Evolutionary conservation across 1,140 invertebrate species (phyloP).

Genomic region (Ditylenchus dipsaci): DNA sequence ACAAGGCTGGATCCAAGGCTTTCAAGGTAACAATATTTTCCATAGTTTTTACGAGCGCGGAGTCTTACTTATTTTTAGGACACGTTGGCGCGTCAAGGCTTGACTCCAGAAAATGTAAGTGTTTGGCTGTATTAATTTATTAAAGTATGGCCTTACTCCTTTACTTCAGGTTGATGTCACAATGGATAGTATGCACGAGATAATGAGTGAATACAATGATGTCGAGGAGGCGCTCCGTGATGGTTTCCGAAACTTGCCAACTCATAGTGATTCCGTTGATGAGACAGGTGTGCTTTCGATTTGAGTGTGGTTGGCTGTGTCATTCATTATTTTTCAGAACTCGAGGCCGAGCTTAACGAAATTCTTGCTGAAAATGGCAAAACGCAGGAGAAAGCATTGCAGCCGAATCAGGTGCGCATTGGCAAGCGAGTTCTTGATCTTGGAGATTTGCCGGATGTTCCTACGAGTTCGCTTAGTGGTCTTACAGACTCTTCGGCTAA

Average conservation of each 20-base stretch:
- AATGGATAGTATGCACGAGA: constrained; percentile 48
- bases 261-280: not conserved
- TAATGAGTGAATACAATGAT: constrained; percentile 49
- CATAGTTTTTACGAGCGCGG: too few species aligned
- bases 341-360: constrained; percentile 44
- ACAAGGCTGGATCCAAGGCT: constrained; percentile 44
- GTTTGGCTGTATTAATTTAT: not conserved
- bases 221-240: constrained; percentile 49
- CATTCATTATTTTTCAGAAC: constrained; percentile 32
- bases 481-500: too few species aligned
- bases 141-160: constrained; percentile 3
- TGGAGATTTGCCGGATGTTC: constrained; percentile 38
- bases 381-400: not conserved
- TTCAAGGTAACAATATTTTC: constrained; percentile 35
- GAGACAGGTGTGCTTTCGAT: not conserved
- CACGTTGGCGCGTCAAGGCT: constrained; percentile 43
- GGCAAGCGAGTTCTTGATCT: constrained; percentile 38
- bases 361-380: constrained; percentile 23
- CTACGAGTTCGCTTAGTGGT: not conserved
- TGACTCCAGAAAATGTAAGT: constrained; percentile 48
- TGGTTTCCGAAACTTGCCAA: constrained; percentile 23
- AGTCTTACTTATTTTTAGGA: not conserved
- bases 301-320: too few species aligned
- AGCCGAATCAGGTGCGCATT: constrained; percentile 27
- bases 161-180: constrained; percentile 43